Conservation (phyloP, 2,888 invertebrate genomes). For the Ethmia dodecea region DNA sequence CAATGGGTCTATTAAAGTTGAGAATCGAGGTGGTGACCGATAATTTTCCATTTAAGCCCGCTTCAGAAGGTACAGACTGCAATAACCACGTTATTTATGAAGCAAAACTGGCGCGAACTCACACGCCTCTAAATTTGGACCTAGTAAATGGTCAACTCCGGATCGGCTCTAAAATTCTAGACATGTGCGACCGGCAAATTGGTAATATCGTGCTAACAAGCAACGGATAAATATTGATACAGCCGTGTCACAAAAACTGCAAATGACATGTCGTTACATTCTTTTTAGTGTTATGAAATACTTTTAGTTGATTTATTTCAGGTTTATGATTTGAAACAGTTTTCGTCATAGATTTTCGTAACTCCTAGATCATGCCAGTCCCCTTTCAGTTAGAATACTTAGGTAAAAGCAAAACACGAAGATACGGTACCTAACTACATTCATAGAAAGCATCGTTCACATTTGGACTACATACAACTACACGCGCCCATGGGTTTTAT, state of each 20-base stretch:
- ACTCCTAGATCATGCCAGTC: no score
- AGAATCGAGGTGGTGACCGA: constrained; percentile 1
- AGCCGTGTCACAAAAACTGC: not conserved
- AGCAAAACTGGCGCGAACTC: constrained; percentile 1
- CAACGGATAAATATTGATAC: not conserved
- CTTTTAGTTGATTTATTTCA: no score
- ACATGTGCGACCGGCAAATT: not conserved
- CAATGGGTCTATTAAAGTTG: constrained; percentile 9
- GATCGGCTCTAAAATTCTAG: not conserved
- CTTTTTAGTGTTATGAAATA: no score
- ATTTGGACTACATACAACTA: no score
- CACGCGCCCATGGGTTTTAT: no score
- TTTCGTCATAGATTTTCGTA: no score
- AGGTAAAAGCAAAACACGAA: no score
- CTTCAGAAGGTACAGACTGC: constrained; percentile 1
- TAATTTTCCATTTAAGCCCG: constrained; percentile 8
- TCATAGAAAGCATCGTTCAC: no score
- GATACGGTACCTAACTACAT: no score
- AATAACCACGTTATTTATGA: constrained; percentile 18
- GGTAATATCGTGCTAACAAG: not conserved
- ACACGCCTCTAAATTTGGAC: not conserved
- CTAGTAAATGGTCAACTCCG: not conserved
- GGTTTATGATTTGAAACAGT: no score
- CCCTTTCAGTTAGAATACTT: no score
- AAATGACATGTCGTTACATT: no score